Evolutionary conservation across 2,797 vertebrate genomes (phyloP), one percentile per base, ranked within the genome.

Genomic region (Sandelia bainsii): DNA sequence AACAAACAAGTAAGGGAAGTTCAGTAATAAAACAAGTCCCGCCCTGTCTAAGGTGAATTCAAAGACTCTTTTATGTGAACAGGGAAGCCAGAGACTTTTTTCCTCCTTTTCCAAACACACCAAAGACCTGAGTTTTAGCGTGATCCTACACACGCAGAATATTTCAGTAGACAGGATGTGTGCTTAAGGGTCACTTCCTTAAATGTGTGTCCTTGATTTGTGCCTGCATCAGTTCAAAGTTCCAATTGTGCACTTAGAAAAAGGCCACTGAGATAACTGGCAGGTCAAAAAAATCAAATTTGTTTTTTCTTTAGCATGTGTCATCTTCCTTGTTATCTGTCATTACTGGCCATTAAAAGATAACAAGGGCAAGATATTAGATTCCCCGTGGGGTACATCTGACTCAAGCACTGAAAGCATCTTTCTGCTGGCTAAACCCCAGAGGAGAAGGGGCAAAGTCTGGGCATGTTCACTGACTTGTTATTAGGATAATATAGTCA

Each of bases 31-130:
- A 87, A 79, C 79, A 82, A 51, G 53, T 70, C 48, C 58, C 57
- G 16, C 44, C 62, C 76, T 39, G 61, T 69, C 66, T 27, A 62
- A 85, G 72, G 63, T 78, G 6, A 67, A 54, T 71, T 83, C 68
- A 87, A 87, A 79, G 79, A 48, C 61, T 66, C 74, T 81, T 70
- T 88, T 92, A 85, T 91, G 81, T 83, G 80, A 81, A 81, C 74
- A 74, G 72, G 62, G 70, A 78, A 52, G 77, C 67, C 19, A 14
- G 60, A 3, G 6, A 72, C 69, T 32, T 82, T 77, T 79, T 80
- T 69, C 54, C 72, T 81, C 56, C 83, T 82, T 83, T 82, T 85
- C 77, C 85, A 93, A 94, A 93, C 87, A 90, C n/a, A 6, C 59
- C 62, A 39, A 7, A 57, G 32, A 45, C 42, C 37, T 17, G 34